phyloP scores from a whole-genome alignment of 2,113 vertebrate species.

The Dolichotis patagonum region DNA sequence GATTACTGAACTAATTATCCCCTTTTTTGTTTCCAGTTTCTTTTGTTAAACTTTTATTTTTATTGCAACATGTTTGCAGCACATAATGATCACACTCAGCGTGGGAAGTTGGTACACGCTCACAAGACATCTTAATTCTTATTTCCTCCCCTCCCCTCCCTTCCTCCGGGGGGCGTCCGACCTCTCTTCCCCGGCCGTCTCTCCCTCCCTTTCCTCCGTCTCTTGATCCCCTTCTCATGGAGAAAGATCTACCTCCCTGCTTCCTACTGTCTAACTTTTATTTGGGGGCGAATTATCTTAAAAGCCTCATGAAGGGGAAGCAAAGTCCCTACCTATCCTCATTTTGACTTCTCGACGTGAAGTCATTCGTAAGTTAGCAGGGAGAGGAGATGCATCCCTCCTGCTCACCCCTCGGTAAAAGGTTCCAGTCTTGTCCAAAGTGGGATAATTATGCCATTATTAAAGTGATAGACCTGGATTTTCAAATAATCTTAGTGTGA shows the following conservation, averaged over 20 bases:
- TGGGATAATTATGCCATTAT: slow-evolving; percentile 39
- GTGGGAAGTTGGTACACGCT: too few relatives aligned
- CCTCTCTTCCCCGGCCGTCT: neutral
- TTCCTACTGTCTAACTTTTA: neutral
- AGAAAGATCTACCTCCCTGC: neutral
- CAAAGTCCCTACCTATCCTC: slow-evolving; percentile 27
- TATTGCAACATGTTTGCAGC: too few relatives aligned
- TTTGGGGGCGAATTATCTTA: slow-evolving; percentile 38
- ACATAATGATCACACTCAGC: too few relatives aligned
- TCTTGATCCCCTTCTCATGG: neutral
- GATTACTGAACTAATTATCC: slow-evolving; percentile 57
- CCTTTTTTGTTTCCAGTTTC: neutral
- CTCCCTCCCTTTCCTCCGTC: neutral
- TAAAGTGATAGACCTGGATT: slow-evolving; percentile 67
- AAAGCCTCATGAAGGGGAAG: slow-evolving; percentile 36
- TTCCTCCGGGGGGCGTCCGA: neutral
- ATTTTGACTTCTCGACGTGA: slow-evolving; percentile 50
- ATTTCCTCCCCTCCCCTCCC: neutral
- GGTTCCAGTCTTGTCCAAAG: slow-evolving; percentile 60
- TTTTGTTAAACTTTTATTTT: neutral
- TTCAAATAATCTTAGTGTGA: slow-evolving; percentile 52
- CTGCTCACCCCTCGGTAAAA: neutral
- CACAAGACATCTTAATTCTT: too few relatives aligned
- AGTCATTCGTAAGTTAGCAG: slow-evolving; percentile 68
- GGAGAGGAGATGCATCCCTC: neutral